Conservation (phyloP, 2,888 invertebrate species). For the Drosophila stalkeri region DNA sequence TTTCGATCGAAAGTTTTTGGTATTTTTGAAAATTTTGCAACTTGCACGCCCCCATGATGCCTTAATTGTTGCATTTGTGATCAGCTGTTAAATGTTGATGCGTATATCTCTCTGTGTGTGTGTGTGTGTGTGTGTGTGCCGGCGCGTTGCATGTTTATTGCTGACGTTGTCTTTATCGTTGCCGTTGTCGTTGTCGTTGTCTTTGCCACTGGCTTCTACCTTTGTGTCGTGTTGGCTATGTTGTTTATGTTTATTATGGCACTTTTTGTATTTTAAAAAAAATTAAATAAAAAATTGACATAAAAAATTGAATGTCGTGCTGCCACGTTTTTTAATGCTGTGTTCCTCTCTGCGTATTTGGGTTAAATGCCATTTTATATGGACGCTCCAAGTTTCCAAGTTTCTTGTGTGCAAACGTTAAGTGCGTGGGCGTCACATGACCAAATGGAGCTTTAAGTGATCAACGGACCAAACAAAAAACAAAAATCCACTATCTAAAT, state of each 20-base stretch:
- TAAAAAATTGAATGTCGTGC: conserved; percentile 70
- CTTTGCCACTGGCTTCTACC: conserved; percentile 32
- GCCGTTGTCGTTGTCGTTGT: conserved; percentile 6
- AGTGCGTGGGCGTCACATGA: conserved; percentile 38
- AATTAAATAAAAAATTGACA: conserved; percentile 53
- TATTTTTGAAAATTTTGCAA: conserved; percentile 54
- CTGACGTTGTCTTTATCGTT: conserved; percentile 3
- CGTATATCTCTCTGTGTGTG: conserved; percentile 25
- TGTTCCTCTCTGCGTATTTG: conserved; percentile 64
- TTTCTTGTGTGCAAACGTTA: conserved; percentile 38
- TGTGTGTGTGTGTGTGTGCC: conserved; percentile 22
- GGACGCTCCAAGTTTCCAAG: conserved; percentile 34
- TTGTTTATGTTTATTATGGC: conserved; percentile 49
- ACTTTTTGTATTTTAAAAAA: conserved; percentile 37
- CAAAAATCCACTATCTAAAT: not conserved
- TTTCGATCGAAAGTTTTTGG: conserved; percentile 70
- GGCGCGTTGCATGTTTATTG: conserved; percentile 29
- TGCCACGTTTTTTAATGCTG: conserved; percentile 60
- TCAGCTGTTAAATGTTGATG: conserved; percentile 63
- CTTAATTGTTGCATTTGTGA: conserved; percentile 55
- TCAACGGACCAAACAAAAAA: not conserved
- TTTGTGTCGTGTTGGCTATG: conserved; percentile 9
- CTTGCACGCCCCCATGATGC: conserved; percentile 38
- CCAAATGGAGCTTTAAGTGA: conserved; percentile 11
- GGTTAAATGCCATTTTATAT: conserved; percentile 71